Evolutionary conservation across 2,113 vertebrate species (phyloP).

Genomic region (Rhegmatorhina hoffmannsi): DNA sequence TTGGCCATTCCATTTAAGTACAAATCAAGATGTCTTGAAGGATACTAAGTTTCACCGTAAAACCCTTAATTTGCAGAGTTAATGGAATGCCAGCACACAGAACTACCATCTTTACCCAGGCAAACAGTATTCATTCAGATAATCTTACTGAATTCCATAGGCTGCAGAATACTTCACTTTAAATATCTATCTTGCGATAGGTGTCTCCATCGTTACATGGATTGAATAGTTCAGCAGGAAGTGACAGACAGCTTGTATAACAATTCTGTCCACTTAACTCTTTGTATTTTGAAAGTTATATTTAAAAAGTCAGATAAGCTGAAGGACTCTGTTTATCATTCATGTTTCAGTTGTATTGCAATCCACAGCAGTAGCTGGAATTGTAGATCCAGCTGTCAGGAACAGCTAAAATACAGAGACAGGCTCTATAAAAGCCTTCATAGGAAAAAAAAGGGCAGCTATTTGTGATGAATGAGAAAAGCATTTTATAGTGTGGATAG

Average conservation of each 20-base stretch:
- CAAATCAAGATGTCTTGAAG: background rate
- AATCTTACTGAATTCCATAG: background rate
- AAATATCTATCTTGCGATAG: background rate
- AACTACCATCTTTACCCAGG: background rate
- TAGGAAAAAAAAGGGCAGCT: background rate
- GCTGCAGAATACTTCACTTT: background rate
- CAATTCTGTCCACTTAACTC: background rate
- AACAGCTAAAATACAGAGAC: background rate
- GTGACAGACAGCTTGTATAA: background rate
- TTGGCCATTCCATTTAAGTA: background rate
- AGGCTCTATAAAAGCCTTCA: background rate
- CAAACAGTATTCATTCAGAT: background rate
- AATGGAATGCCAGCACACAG: background rate
- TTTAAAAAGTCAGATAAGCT: background rate
- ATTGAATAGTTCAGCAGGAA: background rate
- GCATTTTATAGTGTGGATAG: conserved; percentile 39
- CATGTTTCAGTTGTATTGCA: background rate
- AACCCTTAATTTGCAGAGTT: background rate
- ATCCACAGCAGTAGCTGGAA: background rate
- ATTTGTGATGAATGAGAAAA: conserved; percentile 53
- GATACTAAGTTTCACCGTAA: background rate
- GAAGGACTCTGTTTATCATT: background rate
- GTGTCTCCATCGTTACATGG: background rate
- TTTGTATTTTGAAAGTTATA: background rate
- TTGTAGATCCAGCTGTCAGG: background rate